Base-by-base conservation (phyloP, 1,140 invertebrate species). In the Ruditapes philippinarum region DNA sequence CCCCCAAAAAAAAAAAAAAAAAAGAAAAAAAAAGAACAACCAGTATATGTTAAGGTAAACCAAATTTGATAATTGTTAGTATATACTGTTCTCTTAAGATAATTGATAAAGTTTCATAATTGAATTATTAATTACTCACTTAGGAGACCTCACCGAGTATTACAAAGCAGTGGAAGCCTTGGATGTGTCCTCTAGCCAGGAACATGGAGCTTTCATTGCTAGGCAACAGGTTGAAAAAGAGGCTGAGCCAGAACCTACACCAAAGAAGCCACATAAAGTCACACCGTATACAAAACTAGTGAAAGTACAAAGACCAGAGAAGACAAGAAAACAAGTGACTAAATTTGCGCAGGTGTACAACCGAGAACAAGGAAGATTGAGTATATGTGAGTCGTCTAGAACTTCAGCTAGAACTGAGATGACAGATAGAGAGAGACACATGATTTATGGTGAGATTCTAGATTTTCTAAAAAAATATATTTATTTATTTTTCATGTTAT, bases 271-370 rank as follows among this genome's bases (percentile, higher is more conserved):
- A 0, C 91, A 89, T 80, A 94, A 92, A 86, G 89, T 86, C 1
- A 95, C 93, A 76, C 86, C 94, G 4, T 94, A 93, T 65, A 91
- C 87, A 38, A 89, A 94, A 19, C 28, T 95, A 54, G 95, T 95
- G 0, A 86, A 91, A 25, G 38, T 95, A 25, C 95, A 95, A 90
- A 88, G 93, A 36, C 95, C 95, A 7, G 93, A 95, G 62, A 78
- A 92, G 12, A 95, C 94, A n/a, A 89, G 93, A 31, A 93, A 92
- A 86, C 86, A 81, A 60, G 70, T 51, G 7, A 49, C 82, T 1
- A 54, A 86, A 65, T 60, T 85, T 36, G 38, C 81, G n/a, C 73
- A 65, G 31, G 57, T 42, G 42, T 76, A 82, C 33, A 54, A 57
- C 25, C 65, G 36, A 49, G 42, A 45, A 51, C 68, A 82, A 60